These are phyloP conservation scores for Lepisosteus osseus DNA, from an alignment of 2,113 vertebrate genomes.

Conservation along the genomic window DNA sequence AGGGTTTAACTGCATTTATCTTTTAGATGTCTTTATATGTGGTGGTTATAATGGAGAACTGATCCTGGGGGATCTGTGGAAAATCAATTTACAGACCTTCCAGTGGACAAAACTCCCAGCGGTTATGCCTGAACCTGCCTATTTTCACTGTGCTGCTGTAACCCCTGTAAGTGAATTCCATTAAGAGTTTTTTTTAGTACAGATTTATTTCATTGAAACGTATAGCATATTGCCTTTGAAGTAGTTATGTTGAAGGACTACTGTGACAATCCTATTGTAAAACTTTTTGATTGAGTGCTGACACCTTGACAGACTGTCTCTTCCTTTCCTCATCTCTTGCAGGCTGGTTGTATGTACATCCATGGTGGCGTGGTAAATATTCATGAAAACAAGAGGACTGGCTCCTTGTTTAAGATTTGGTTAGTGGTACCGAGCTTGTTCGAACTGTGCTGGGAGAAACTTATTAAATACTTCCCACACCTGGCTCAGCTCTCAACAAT, in stretches of 20 bases:
- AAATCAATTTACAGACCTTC: constrained; percentile 86
- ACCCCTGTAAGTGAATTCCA: constrained; percentile 78
- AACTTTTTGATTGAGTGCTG: not conserved
- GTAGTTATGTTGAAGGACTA: too few relatives aligned
- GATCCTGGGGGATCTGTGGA: constrained; percentile 94
- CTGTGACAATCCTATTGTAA: too few relatives aligned
- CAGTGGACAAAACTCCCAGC: constrained; percentile 92
- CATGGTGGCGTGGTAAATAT: constrained; percentile 97
- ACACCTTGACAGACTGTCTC: not conserved
- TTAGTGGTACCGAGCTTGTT: constrained; percentile 89
- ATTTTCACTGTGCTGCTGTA: constrained; percentile 96
- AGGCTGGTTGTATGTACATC: constrained; percentile 98
- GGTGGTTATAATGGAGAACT: constrained; percentile 93
- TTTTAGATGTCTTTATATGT: constrained; percentile 88
- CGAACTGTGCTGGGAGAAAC: constrained; percentile 95
- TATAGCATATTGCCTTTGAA: too few relatives aligned
- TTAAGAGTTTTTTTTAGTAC: not conserved
- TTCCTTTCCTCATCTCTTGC: constrained; percentile 11
- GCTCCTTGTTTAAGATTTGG: constrained; percentile 96
- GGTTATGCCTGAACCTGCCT: constrained; percentile 91
- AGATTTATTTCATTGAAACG: too few relatives aligned
- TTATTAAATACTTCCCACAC: constrained; percentile 82
- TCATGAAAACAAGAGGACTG: constrained; percentile 93
- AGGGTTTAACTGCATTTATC: constrained; percentile 9
- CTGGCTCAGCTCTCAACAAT: constrained; percentile 74